Conservation (phyloP, 2,888 invertebrate species). For the Dicyrtoma fusca region DNA sequence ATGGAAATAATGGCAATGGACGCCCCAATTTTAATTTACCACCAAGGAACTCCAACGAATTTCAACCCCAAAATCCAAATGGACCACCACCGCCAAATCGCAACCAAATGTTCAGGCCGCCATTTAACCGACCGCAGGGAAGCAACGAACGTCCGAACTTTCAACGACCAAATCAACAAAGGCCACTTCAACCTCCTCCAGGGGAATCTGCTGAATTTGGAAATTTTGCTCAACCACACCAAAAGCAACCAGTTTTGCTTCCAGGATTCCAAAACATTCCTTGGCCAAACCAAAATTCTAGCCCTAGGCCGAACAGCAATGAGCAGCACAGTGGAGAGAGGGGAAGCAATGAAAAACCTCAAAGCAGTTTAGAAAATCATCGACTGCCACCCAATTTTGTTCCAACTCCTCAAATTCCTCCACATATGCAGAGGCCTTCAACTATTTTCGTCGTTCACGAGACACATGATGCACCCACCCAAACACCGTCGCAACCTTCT, state of each 20-base stretch:
- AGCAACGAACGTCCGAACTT: conserved; percentile 16
- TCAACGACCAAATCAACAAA: conserved; percentile 48
- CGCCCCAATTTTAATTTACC: too few species aligned
- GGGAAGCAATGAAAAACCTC: not conserved
- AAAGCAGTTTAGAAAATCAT: conserved; percentile 18
- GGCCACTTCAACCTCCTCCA: conserved; percentile 45
- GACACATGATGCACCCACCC: conserved; percentile 43
- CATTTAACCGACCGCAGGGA: not conserved
- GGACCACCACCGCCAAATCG: conserved; percentile 1
- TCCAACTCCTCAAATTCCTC: conserved; percentile 46
- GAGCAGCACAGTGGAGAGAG: conserved; percentile 3
- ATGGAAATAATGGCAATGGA: not conserved
- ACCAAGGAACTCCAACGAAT: not conserved
- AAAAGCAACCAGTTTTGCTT: conserved; percentile 22
- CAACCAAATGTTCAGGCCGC: conserved; percentile 18
- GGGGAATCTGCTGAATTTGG: conserved; percentile 24
- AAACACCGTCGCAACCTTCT: conserved; percentile 18
- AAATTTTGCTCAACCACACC: conserved; percentile 34
- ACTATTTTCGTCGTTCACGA: conserved; percentile 53
- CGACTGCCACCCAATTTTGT: conserved; percentile 9
- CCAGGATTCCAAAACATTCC: conserved; percentile 30
- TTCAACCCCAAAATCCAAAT: not conserved
- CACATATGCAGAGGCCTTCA: conserved; percentile 47
- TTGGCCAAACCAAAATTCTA: conserved; percentile 19
- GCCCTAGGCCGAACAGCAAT: conserved; percentile 18